Percentiles rank a stretch among this genome's conserved stretches.
Conservation (phyloP, 2,888 invertebrate species). For the Aleiodes alternator region DNA sequence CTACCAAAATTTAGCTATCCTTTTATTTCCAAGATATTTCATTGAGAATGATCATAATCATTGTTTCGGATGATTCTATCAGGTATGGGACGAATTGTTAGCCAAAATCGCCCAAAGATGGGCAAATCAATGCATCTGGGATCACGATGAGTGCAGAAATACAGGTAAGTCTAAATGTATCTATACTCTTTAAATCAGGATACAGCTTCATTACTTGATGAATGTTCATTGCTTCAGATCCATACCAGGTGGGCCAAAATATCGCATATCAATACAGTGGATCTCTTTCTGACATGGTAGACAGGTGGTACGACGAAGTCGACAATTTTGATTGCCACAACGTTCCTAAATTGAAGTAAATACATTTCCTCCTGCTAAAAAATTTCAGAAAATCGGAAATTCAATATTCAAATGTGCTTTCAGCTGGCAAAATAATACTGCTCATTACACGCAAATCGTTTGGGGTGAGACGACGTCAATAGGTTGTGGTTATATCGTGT, state of each 20-base stretch:
- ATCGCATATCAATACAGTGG: slow-evolving; percentile 60
- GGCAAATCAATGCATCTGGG: slow-evolving; percentile 74
- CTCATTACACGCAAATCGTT: slow-evolving; percentile 61
- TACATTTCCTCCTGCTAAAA: no score
- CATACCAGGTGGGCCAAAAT: slow-evolving; percentile 74
- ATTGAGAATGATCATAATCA: no score
- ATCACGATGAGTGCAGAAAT: slow-evolving; percentile 73
- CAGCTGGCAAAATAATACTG: no score
- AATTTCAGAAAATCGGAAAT: no score
- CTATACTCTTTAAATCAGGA: background rate
- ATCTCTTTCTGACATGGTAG: slow-evolving; percentile 51
- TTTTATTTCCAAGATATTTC: no score
- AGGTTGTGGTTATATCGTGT: slow-evolving; percentile 76
- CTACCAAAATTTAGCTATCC: no score
- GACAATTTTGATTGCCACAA: slow-evolving; percentile 57
- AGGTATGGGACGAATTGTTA: slow-evolving; percentile 70
- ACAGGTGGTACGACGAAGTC: slow-evolving; percentile 70
- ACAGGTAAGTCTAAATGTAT: slow-evolving; percentile 47
- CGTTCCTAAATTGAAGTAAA: background rate
- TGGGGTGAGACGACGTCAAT: slow-evolving; percentile 75
- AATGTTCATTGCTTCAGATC: slow-evolving; percentile 50
- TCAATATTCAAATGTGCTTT: no score
- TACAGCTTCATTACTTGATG: slow-evolving; percentile 45
- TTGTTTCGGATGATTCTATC: no score
- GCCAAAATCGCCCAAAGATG: slow-evolving; percentile 74